These are phyloP conservation scores for Falco columbarius DNA, from an alignment of 2,797 vertebrate species.

Conservation along the genomic window DNA sequence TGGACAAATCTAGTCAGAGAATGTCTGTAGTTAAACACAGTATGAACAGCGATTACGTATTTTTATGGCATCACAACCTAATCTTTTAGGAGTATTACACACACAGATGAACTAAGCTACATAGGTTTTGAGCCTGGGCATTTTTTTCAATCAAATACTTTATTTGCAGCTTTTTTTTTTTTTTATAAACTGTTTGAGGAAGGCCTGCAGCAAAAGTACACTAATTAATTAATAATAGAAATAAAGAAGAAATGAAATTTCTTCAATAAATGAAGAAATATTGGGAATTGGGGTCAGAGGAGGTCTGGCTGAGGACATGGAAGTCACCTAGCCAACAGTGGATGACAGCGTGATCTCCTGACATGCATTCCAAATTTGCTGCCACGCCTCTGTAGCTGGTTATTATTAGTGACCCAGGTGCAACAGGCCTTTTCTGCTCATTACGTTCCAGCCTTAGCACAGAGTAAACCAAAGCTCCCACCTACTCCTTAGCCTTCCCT, in stretches of 20 bases:
- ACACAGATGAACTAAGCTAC: neutral
- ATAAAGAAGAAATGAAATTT: too few species aligned
- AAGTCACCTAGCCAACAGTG: neutral
- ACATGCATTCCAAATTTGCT: neutral
- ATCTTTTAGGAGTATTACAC: neutral
- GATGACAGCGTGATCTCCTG: neutral
- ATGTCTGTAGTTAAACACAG: neutral
- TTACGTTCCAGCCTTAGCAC: neutral
- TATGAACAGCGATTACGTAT: neutral
- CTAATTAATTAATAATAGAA: neutral
- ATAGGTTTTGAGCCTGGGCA: neutral
- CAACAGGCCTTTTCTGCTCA: neutral
- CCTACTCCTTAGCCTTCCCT: neutral
- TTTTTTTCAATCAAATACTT: neutral
- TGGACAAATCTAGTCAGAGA: neutral
- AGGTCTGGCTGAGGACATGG: neutral
- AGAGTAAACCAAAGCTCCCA: neutral
- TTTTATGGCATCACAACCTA: neutral
- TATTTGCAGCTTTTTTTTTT: neutral
- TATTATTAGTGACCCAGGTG: neutral
- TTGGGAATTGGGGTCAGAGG: neutral
- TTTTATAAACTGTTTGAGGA: neutral
- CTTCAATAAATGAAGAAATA: neutral
- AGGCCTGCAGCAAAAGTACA: neutral
- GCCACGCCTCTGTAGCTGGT: neutral